phyloP scores from a whole-genome alignment of 2,113 vertebrate genomes.

The Petrocephalus microphthalmus region DNA sequence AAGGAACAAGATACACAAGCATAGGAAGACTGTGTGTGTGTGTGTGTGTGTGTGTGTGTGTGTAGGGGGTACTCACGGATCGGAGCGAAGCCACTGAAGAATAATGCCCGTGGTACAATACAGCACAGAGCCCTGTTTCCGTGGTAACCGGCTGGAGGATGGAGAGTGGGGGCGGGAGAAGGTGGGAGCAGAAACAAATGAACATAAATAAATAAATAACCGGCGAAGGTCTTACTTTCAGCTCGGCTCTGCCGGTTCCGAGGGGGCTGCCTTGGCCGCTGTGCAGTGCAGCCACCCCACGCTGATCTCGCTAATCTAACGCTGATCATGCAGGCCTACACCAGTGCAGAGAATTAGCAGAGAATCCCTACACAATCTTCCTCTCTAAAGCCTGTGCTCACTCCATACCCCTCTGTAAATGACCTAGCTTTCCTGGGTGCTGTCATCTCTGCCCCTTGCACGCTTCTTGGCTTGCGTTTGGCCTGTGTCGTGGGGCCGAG shows the following conservation, averaged over 20 bases:
- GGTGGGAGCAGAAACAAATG: neutral
- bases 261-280: neutral
- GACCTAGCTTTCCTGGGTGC: neutral
- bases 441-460: neutral
- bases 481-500: neutral
- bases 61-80: conserved; percentile 72
- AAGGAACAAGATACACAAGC: neutral
- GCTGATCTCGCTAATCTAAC: neutral
- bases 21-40: neutral
- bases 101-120: conserved; percentile 97
- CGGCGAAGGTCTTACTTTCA: neutral
- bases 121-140: conserved; percentile 90
- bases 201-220: conserved; percentile 10
- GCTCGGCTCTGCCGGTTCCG: neutral
- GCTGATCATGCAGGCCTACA: neutral
- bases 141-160: conserved; percentile 79
- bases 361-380: neutral
- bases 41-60: neutral
- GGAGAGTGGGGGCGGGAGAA: conserved; percentile 25
- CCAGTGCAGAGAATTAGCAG: neutral
- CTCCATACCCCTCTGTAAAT: neutral
- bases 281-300: neutral
- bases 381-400: neutral
- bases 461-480: neutral
- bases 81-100: conserved; percentile 96